Evolutionary conservation across 2,113 vertebrate species (phyloP), one percentile per base, ranked within the genome.

Genomic region (Mus pahari): DNA sequence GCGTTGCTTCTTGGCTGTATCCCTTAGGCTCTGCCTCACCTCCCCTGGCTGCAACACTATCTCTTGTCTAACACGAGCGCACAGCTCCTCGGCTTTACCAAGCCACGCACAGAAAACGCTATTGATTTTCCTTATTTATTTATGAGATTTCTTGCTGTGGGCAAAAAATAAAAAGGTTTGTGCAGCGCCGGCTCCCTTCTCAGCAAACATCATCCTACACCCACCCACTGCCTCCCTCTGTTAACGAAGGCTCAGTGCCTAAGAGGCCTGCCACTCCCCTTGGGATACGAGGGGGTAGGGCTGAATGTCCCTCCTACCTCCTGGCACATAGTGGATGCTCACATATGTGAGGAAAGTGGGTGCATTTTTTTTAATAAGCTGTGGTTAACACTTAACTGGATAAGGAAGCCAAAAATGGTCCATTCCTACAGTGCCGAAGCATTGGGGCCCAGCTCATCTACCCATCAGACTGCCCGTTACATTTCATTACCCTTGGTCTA

Each of bases 71-170:
- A 33, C 17, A 22, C 11, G 64, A 94, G 45, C 24, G 11, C 50
- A 0, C 0, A 71, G 81, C 83, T 89, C 58, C 88, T 73, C 31
- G 3, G 66, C 68, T 92, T 89, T 89, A 86, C 91, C 91, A 60
- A 78, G 73, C 95, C 42, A 1, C 0, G 9, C 94, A 92, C n/a
- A 58, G 91, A 90, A 95, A 97, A 86, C 0, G 5, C 86, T 91
- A 96, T 89, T 91, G 96, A 96, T 97, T 96, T 93, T 75, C 92
- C 78, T 94, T 97, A 89, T 94, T 97, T 97, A 95, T 98, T 97
- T 97, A 97, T 91, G 95, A 96, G 94, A 55, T 91, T 90, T 93
- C 86, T 95, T 94, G 73, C 91, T 95, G 75, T 74, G n/a, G 92
- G 91, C 92, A 92, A 86, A 94, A 96, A 93, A 83, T 94, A 93